These are phyloP conservation scores for Brachionichthys hirsutus DNA, from an alignment of 2,113 vertebrate species.

Conservation along the genomic window DNA sequence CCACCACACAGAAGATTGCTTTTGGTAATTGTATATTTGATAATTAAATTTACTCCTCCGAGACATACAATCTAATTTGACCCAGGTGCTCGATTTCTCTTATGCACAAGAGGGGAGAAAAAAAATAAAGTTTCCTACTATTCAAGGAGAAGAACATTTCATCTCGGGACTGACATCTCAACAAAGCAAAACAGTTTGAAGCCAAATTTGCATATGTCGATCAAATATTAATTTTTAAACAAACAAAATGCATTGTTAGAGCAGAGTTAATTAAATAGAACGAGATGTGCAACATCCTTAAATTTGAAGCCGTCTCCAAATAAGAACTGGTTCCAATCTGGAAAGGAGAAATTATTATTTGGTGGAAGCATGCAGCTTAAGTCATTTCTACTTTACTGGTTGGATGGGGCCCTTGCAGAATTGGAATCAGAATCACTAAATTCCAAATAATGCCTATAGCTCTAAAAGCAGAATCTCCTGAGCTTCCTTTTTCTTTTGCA, in stretches of 20 bases:
- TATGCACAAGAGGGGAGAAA: constrained; percentile 57
- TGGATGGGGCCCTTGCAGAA: too few species aligned
- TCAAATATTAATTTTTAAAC: constrained; percentile 45
- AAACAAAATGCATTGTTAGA: constrained; percentile 10
- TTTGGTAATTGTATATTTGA: constrained; percentile 81
- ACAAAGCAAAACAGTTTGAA: constrained; percentile 41
- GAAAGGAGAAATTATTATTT: too few species aligned
- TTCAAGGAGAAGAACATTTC: constrained; percentile 40
- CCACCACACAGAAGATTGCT: constrained; percentile 79
- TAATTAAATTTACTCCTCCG: constrained; percentile 81
- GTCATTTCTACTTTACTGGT: too few species aligned
- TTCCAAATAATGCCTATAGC: too few species aligned
- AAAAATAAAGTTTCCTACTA: constrained; percentile 38
- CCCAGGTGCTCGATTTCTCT: constrained; percentile 64
- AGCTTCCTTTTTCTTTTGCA: neutral
- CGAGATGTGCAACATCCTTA: neutral
- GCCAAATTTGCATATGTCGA: constrained; percentile 32
- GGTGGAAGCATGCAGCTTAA: too few species aligned
- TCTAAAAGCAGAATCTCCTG: neutral
- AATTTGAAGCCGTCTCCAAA: too few species aligned
- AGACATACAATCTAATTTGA: constrained; percentile 78
- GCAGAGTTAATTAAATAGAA: constrained; percentile 6
- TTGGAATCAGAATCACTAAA: too few species aligned
- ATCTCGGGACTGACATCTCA: constrained; percentile 42
- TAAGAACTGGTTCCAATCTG: too few species aligned